These are phyloP conservation scores for Oceanites oceanicus DNA, from an alignment of 2,113 vertebrate genomes.

Conservation along the genomic window DNA sequence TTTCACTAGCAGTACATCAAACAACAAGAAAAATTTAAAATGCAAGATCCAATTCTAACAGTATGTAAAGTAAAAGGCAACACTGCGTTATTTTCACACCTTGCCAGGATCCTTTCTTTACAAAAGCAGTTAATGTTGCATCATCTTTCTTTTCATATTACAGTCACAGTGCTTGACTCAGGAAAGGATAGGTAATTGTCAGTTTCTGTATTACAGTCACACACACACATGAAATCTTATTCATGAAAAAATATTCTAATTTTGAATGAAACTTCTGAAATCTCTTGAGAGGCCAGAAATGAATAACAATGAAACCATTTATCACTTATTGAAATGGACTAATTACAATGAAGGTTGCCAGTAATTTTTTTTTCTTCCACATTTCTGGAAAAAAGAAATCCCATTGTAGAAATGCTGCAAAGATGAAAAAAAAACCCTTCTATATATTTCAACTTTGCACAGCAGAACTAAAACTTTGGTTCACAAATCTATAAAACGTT, in stretches of 20 bases:
- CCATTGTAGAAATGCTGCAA: neutral
- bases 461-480: neutral
- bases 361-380: neutral
- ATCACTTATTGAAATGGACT: neutral
- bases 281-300: neutral
- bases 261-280: conserved; percentile 4
- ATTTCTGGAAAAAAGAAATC: neutral
- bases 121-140: conserved; percentile 7
- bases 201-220: neutral
- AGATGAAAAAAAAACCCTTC: neutral
- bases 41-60: neutral
- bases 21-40: neutral
- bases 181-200: neutral
- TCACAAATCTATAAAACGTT: neutral
- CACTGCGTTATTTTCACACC: neutral
- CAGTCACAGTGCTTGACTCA: neutral
- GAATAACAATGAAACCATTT: neutral
- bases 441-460: neutral
- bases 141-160: conserved; percentile 20
- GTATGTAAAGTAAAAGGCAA: neutral
- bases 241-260: neutral
- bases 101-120: neutral
- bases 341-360: neutral
- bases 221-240: neutral
- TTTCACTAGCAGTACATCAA: neutral